Evolutionary conservation across 2,113 vertebrate species (phyloP), one percentile per base, ranked within the genome.

Genomic region (Epinephelus lanceolatus): DNA sequence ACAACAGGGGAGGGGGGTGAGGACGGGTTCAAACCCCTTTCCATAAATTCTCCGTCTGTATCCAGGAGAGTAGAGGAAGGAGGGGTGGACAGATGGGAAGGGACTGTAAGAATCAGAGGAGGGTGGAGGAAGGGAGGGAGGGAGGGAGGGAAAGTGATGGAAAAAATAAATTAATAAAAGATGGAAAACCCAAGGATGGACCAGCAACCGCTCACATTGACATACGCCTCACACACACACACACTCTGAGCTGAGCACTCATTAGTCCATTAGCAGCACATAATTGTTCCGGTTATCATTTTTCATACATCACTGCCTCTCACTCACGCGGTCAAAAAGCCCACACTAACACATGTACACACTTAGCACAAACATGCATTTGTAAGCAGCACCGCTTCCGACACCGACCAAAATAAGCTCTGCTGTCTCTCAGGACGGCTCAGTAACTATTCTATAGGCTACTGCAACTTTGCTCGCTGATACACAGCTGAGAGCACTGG

Each of bases 1-100:
- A 87, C 79, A 88, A 76, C 75, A 23, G 65, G 57, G 70, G 78
- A 52, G 68, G 66, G 66, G 67, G 75, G 56, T 55, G 65, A 75
- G 45, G 57, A 75, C 7, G 61, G 68, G 85, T 88, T 84, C 80
- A 84, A 77, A 80, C 53, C 62, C 47, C 76, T 63, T 49, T 37
- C 76, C 72, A 73, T 84, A 86, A 87, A 88, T 72, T 84, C 76
- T 81, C 72, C 3, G 21, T 77, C 56, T 86, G 73, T 85, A 91
- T 92, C 90, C 71, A 78, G 70, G 77, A 63, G 40, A 67, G 66
- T 7, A 11, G 68, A 40, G 37, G 71, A n/a, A 13, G 65, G 51
- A 67, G 55, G 30, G 45, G 57, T 0, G 67, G 71, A 79, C 83
- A 86, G 80, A 89, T 78, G 59, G 84, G 61, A 86, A 49, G 78